These are phyloP conservation scores for Cinclus cinclus DNA, from an alignment of 2,113 vertebrate genomes.

Conservation along the genomic window DNA sequence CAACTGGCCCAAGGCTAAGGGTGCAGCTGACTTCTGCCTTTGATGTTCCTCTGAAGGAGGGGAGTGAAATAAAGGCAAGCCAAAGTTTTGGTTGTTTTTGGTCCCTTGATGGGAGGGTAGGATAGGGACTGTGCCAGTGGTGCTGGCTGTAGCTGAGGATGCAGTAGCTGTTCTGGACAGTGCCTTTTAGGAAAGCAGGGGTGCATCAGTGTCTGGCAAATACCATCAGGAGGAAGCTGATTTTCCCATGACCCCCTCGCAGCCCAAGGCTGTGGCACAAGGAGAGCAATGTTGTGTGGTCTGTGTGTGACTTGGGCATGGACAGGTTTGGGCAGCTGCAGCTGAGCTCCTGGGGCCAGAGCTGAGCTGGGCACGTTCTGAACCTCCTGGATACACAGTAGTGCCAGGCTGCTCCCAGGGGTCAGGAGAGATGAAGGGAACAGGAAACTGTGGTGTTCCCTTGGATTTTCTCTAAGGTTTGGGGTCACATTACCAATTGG, in stretches of 20 bases:
- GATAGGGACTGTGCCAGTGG: neutral
- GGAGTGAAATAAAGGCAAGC: neutral
- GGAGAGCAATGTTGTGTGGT: neutral
- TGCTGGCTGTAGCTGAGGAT: accelerated
- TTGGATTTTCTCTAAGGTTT: neutral
- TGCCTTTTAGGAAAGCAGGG: neutral
- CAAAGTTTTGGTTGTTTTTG: neutral
- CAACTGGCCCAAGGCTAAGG: neutral
- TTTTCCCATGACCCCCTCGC: neutral
- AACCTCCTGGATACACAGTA: neutral
- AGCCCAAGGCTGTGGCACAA: neutral
- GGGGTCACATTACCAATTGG: neutral
- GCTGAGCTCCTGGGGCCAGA: neutral
- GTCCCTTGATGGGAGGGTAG: neutral
- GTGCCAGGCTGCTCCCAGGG: neutral
- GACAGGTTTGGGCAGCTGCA: neutral
- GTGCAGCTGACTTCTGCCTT: neutral
- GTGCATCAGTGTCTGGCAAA: neutral
- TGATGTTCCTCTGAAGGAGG: neutral
- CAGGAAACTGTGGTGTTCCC: neutral
- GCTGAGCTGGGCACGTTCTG: accelerated
- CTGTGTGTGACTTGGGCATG: neutral
- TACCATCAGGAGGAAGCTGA: neutral
- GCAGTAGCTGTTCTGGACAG: neutral
- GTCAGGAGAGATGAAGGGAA: neutral